Conservation (phyloP, 2,113 vertebrate species). For the Ellobius talpinus region DNA sequence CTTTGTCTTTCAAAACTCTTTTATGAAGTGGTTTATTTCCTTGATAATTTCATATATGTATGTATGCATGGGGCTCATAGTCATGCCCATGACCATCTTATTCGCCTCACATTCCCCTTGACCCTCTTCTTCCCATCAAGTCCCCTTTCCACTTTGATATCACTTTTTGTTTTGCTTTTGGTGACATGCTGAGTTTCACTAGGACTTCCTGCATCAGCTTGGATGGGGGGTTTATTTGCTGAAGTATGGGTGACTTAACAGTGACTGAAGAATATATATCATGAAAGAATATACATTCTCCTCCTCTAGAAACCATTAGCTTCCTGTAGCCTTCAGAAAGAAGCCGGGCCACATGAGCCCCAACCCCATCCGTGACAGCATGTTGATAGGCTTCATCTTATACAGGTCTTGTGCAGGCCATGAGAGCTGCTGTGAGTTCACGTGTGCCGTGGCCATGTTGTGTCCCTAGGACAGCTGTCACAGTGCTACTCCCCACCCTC, state of each 20-base stretch:
- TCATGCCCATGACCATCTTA: background rate
- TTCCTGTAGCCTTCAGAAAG: background rate
- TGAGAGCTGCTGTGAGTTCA: background rate
- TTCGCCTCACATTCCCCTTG: background rate
- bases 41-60: background rate
- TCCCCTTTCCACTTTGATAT: background rate
- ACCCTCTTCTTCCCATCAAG: background rate
- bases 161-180: background rate
- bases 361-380: background rate
- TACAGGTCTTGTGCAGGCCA: background rate
- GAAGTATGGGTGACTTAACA: background rate
- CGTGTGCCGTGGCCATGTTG: too few species aligned
- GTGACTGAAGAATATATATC: background rate
- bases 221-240: background rate
- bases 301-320: background rate
- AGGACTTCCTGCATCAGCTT: background rate
- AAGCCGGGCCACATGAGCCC: background rate
- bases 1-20: background rate
- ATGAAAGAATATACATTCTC: background rate
- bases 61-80: background rate
- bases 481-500: background rate
- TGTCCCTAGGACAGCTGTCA: background rate
- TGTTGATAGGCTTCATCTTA: background rate
- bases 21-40: background rate
- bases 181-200: too few species aligned